phyloP scores from a whole-genome alignment of 2,888 invertebrate species.

The Sphinx pinastri region DNA sequence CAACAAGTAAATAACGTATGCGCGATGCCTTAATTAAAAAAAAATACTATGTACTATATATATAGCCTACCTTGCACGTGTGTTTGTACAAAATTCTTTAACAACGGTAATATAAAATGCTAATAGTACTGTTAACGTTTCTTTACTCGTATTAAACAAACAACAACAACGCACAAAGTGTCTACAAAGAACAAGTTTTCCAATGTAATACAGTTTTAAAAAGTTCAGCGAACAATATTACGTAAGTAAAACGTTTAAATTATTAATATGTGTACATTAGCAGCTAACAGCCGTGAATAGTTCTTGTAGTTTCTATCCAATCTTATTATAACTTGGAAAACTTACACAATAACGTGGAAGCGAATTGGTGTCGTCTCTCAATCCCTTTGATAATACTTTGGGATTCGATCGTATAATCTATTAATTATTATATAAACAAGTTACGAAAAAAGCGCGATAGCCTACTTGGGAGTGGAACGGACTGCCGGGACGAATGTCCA shows the following conservation, averaged over 20 bases:
- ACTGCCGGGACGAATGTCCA: too few species aligned
- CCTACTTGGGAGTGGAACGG: too few species aligned
- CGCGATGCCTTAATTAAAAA: too few species aligned
- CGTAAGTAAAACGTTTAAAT: conserved; percentile 27
- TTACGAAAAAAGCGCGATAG: too few species aligned
- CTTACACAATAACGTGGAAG: conserved; percentile 45
- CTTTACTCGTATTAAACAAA: not conserved
- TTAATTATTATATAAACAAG: not conserved
- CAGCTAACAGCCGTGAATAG: conserved; percentile 34
- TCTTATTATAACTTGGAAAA: conserved; percentile 57
- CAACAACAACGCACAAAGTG: not conserved
- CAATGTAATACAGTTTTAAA: not conserved
- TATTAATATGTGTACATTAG: conserved; percentile 32
- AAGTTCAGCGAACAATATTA: conserved; percentile 10
- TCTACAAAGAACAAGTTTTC: not conserved
- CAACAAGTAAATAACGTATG: too few species aligned
- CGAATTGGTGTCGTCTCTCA: conserved; percentile 45
- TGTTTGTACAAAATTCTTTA: not conserved
- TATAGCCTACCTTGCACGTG: not conserved
- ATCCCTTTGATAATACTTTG: conserved; percentile 45
- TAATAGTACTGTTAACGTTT: not conserved
- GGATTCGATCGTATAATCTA: conserved; percentile 36
- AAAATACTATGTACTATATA: not conserved
- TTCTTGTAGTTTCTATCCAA: conserved; percentile 47
- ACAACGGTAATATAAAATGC: not conserved